Evolutionary conservation across 2,113 vertebrate genomes (phyloP).

Genomic region (Clarias macrocephalus): DNA sequence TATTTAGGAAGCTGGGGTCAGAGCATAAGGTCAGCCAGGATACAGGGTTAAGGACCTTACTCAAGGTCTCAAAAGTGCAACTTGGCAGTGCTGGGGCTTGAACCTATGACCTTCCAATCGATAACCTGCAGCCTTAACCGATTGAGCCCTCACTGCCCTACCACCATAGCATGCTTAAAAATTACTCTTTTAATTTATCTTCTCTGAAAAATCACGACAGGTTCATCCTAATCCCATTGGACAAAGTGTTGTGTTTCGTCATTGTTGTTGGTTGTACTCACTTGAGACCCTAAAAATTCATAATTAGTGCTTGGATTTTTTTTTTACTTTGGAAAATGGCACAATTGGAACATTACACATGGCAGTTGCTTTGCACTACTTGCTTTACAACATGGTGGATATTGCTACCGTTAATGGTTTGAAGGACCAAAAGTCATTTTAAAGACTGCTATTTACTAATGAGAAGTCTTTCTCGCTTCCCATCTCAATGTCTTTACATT

Average conservation of each 20-base stretch:
- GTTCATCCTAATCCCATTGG: not conserved
- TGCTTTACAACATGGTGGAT: not conserved
- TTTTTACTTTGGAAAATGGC: conserved; percentile 54
- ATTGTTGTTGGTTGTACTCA: conserved; percentile 60
- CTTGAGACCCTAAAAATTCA: conserved; percentile 65
- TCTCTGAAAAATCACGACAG: not conserved
- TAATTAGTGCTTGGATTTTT: conserved; percentile 66
- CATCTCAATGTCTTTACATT: conserved; percentile 6
- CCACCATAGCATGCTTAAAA: not conserved
- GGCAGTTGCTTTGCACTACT: conserved; percentile 16
- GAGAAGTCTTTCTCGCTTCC: conserved; percentile 47
- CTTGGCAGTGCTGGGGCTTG: no score
- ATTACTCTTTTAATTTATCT: not conserved
- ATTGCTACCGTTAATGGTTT: conserved; percentile 41
- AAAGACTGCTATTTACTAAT: conserved; percentile 51
- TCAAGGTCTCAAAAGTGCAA: no score
- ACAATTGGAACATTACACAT: conserved; percentile 30
- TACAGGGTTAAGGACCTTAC: no score
- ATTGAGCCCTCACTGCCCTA: no score
- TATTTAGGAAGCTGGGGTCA: no score
- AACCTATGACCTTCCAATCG: no score
- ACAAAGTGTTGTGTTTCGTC: conserved; percentile 14
- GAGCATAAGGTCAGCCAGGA: no score
- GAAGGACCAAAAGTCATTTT: conserved; percentile 37
- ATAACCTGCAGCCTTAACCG: no score